Percentiles rank a stretch among this genome's conserved stretches.
These are phyloP conservation scores for Yponomeuta sedellus DNA, from an alignment of 2,888 invertebrate genomes.

Conservation along the genomic window DNA sequence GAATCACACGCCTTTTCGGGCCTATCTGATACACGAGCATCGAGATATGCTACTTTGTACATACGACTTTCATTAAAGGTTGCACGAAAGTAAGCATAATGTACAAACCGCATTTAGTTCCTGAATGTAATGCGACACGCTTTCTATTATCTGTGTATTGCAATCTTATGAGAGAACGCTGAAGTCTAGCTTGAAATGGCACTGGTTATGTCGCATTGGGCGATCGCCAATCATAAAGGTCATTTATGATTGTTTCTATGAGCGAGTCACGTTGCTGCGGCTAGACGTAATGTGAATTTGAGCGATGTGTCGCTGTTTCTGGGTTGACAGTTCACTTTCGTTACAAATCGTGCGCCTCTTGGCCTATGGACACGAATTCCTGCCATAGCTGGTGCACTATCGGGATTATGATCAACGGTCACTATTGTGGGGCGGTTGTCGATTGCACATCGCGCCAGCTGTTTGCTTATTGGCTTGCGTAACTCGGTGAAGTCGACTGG, in stretches of 20 bases:
- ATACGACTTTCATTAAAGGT: slow-evolving; percentile 4
- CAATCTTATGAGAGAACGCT: slow-evolving; percentile 4
- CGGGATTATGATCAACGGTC: slow-evolving; percentile 63
- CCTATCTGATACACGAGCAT: slow-evolving; percentile 17
- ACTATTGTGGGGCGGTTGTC: slow-evolving; percentile 57
- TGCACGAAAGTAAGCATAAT: slow-evolving; percentile 11
- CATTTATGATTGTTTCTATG: slow-evolving; percentile 42
- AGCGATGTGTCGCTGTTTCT: slow-evolving; percentile 44
- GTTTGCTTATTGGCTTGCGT: slow-evolving; percentile 67
- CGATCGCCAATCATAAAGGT: slow-evolving; percentile 39
- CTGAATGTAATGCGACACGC: slow-evolving; percentile 1
- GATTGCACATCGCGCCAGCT: slow-evolving; percentile 61
- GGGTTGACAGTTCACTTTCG: slow-evolving; percentile 66
- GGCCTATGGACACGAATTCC: slow-evolving; percentile 57
- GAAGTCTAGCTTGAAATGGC: slow-evolving; percentile 15
- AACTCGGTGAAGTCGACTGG: slow-evolving; percentile 61
- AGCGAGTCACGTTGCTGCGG: slow-evolving; percentile 40
- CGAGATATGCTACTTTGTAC: slow-evolving; percentile 14
- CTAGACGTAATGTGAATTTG: slow-evolving; percentile 34
- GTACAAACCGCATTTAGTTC: background rate
- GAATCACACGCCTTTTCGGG: slow-evolving; percentile 15
- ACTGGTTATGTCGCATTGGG: slow-evolving; percentile 33
- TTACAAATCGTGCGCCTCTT: slow-evolving; percentile 60
- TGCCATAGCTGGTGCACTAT: slow-evolving; percentile 57
- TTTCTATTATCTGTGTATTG: slow-evolving; percentile 6